Percentiles rank a stretch among this genome's conserved stretches.
phyloP scores from a whole-genome alignment of 35 echinoderm and acorn worm genomes.

The Eucidaris tribuloides region DNA sequence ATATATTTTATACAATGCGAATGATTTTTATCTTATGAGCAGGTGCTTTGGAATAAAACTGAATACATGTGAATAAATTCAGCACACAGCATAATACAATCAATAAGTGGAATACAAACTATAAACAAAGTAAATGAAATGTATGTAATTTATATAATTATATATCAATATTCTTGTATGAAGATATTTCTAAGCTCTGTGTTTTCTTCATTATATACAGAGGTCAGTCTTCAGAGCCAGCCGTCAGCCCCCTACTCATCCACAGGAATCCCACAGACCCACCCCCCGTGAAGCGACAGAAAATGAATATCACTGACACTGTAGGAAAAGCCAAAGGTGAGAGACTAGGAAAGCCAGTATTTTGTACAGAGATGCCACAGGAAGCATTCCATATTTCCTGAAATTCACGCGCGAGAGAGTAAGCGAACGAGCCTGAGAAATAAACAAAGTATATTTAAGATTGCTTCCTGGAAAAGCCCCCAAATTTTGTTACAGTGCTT shows the following conservation, averaged over 20 bases:
- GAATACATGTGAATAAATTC: not conserved
- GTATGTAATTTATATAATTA: not conserved
- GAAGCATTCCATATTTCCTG: not conserved
- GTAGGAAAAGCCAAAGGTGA: slow-evolving; percentile 36
- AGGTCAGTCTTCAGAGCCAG: not conserved
- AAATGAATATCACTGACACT: slow-evolving; percentile 19
- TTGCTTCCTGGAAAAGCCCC: no score
- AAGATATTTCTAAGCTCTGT: not conserved
- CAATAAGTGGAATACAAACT: no score
- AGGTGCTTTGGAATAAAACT: not conserved
- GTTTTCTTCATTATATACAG: not conserved
- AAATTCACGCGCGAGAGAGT: no score
- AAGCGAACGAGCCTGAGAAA: no score
- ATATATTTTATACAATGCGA: not conserved
- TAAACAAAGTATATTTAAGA: no score
- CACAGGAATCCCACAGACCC: not conserved
- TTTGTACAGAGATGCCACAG: not conserved
- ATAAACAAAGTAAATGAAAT: no score
- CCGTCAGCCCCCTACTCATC: not conserved
- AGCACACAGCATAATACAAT: no score
- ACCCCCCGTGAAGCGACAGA: slow-evolving; percentile 55
- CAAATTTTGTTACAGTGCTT: no score
- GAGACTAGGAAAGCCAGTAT: not conserved
- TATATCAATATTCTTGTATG: no score
- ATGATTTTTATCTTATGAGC: not conserved